phyloP scores from a whole-genome alignment of 2,113 vertebrate genomes.

The Pantherophis guttatus region DNA sequence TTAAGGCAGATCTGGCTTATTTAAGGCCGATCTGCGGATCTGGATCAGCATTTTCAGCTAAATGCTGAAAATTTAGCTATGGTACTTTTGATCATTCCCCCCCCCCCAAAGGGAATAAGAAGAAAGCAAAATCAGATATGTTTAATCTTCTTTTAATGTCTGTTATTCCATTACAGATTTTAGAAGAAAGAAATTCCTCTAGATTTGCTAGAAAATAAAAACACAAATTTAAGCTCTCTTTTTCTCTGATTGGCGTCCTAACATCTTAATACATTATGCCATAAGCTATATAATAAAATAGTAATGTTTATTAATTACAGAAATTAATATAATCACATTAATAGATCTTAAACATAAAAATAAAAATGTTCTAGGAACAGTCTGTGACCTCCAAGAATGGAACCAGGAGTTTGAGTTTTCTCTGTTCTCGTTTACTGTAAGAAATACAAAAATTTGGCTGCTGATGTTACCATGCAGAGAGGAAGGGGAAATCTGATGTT shows the following conservation, averaged over 20 bases:
- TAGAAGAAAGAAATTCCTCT: background rate
- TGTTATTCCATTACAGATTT: background rate
- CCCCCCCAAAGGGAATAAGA: background rate
- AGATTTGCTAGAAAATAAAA: background rate
- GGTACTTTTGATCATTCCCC: no score
- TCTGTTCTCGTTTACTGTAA: no score
- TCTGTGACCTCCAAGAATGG: background rate
- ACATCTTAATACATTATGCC: background rate
- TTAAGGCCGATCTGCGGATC: no score
- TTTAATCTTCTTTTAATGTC: background rate
- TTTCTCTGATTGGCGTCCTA: background rate
- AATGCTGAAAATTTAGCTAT: background rate
- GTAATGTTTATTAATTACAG: background rate
- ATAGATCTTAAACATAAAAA: background rate
- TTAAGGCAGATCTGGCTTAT: background rate
- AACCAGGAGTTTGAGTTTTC: background rate
- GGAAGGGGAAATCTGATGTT: background rate
- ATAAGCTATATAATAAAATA: background rate
- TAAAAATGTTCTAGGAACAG: background rate
- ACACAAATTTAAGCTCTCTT: background rate
- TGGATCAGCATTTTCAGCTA: no score
- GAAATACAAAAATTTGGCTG: background rate
- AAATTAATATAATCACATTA: background rate
- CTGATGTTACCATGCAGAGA: background rate
- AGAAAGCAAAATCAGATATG: background rate